Base-by-base conservation (phyloP, 1,140 invertebrate genomes). In the Pemphigus obesinymphae region DNA sequence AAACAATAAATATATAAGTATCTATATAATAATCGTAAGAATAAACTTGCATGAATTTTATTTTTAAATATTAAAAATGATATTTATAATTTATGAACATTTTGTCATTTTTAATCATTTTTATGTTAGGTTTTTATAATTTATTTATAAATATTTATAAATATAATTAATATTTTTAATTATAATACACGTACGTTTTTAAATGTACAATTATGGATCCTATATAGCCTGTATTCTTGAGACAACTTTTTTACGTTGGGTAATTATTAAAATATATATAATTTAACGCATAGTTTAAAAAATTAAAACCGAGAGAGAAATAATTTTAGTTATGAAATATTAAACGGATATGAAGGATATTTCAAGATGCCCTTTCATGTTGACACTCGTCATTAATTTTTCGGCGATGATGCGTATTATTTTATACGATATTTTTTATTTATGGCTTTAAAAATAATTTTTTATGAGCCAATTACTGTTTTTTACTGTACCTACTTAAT, bases 391-490 rank as follows among this genome's bases (percentile, higher is more conserved):
- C 48, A 75, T 50, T 75, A 75, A 75, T 75, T 75, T 75, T 75
- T 75, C 20, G 72, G 72, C 29, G 29, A 75, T 34, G 72, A 75
- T 29, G 72, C 72, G 72, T 75, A 29, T 75, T 75, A 75, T 75
- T 75, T 75, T 17, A 15, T 53, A 53, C 20, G 8, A 75, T 75
- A n/a, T 8, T 53, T 75, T 31, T 75, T 50, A 75, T 50, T 75
- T 31, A 75, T 53, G 72, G 10, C 72, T 75, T 75, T 75, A 40
- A 75, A 75, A 48, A 70, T 43, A 70, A 70, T 43, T 43, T 63
- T 68, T 70, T 70, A 70, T n/a, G 66, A 70, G 66, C 66, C 66
- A 70, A 70, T 70, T 70, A 70, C 3, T 11, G 20, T 63, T 34
- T 66, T 66, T 66, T 66, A n/a, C 17, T 20, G 61, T 20, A 34